Evolutionary conservation across 2,797 vertebrate species (phyloP).

Genomic region (Echiichthys vipera): DNA sequence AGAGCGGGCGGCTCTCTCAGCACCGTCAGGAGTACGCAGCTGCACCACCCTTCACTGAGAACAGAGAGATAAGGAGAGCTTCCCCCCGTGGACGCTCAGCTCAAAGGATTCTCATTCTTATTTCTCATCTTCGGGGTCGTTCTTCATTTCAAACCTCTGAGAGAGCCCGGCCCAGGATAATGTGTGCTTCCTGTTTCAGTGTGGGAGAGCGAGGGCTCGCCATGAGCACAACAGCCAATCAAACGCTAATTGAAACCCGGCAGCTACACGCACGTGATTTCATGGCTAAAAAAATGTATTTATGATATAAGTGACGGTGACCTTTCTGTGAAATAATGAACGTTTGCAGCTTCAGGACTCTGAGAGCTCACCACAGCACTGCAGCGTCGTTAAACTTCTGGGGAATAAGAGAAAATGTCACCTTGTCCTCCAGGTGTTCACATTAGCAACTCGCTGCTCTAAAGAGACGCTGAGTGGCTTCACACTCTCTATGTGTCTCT

Average conservation of each 20-base stretch:
- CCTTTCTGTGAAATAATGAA: neutral
- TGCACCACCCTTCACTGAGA: slow-evolving; percentile 21
- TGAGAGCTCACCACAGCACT: no score
- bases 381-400: no score
- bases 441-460: no score
- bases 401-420: no score
- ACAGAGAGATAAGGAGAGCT: slow-evolving; percentile 20
- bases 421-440: no score
- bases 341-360: neutral
- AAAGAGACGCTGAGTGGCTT: no score
- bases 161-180: slow-evolving; percentile 3
- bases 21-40: slow-evolving; percentile 3
- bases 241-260: slow-evolving; percentile 22
- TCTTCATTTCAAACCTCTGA: slow-evolving; percentile 39
- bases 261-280: neutral
- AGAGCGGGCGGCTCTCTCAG: neutral
- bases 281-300: neutral
- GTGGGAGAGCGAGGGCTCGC: no score
- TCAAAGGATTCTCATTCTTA: slow-evolving; percentile 30
- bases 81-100: slow-evolving; percentile 32
- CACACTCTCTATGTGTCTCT: no score
- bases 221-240: neutral
- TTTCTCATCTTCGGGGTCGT: slow-evolving; percentile 20
- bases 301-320: neutral
- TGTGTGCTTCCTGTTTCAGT: no score